A percentile compares a stretch with the other conserved stretches of the same genome.
Evolutionary conservation across 2,113 vertebrate genomes (phyloP).

Genomic region (Perccottus glenii): DNA sequence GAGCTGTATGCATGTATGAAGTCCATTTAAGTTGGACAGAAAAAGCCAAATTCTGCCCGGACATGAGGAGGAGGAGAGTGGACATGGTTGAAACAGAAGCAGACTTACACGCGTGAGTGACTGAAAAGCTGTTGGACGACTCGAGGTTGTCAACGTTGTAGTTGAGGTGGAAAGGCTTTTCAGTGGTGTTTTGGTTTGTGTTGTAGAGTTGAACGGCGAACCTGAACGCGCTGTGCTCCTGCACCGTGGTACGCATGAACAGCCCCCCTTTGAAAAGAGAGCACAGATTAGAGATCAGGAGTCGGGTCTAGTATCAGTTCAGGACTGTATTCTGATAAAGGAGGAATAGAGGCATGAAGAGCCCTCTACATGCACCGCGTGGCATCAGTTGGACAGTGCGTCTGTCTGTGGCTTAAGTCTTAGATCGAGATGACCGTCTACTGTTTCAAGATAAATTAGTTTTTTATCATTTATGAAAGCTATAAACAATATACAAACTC

Average conservation of each 20-base stretch:
- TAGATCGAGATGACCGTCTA: slow-evolving; percentile 3
- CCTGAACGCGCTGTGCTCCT: slow-evolving; percentile 98
- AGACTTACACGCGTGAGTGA: slow-evolving; percentile 99
- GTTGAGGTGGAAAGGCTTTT: slow-evolving; percentile 98
- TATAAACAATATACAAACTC: neutral
- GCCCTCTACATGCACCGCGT: neutral
- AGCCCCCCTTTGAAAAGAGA: slow-evolving; percentile 85
- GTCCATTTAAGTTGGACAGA: slow-evolving; percentile 38
- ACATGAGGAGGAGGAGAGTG: slow-evolving; percentile 23
- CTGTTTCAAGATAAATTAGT: neutral
- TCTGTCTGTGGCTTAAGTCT: slow-evolving; percentile 38
- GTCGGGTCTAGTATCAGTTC: neutral
- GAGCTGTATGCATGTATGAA: slow-evolving; percentile 34
- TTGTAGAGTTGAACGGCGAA: slow-evolving; percentile 99
- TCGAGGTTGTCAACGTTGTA: slow-evolving; percentile 99
- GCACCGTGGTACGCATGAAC: slow-evolving; percentile 98
- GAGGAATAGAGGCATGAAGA: neutral
- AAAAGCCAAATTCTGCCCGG: slow-evolving; percentile 57
- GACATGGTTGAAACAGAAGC: slow-evolving; percentile 50
- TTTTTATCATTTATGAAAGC: neutral
- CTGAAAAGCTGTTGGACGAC: slow-evolving; percentile 99
- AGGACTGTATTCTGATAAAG: neutral
- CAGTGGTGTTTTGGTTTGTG: slow-evolving; percentile 98
- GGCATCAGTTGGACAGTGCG: slow-evolving; percentile 25
- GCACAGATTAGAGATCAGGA: slow-evolving; percentile 48